Base-by-base conservation (phyloP, 2,113 vertebrate genomes). In the Pleuronectes platessa region DNA sequence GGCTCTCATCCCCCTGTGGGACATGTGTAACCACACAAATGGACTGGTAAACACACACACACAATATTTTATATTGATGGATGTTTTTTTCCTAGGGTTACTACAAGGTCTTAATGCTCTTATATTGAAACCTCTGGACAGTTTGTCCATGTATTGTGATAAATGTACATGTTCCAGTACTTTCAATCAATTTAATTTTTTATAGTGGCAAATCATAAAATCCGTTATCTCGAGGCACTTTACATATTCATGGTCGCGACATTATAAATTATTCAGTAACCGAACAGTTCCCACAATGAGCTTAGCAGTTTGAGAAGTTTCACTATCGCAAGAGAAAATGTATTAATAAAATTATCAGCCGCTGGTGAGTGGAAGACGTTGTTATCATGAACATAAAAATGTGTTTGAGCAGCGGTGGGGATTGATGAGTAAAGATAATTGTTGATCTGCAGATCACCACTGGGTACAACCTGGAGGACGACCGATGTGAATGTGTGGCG, bases 1-100 rank as follows among this genome's bases (percentile, higher is more conserved):
- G 90, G 98, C 98, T 40, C 94, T 99, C 26, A 99, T 99, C 88
- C 98, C 97, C 5, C 88, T 99, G 4, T 99, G 98, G 98, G 98
- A 99, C 92, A 99, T 99, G 98, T 99, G 98, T 80, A 99, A 99
- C 91, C 98, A 99, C 93, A 99, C 96, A 78, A 98, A 96, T 6
- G 98, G 98, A 83, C 95, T 99, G 96, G 98, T 99, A 93, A 65
- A n/a, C 31, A 58, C 37, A 45, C 35, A 24, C 18, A 55, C 35
- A 27, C 21, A 42, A 5, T 42, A 31, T 15, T 6, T 17, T 18
- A 51, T 6, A 51, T 17, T 17, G 15, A 51, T 51, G 47, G 47
- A 17, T 1, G 5, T 51, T 49, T 49, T 17, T 49, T 51, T 18
- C 17, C 18, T 51, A 18, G 18, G 47, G 47, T 51, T 51, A 51